Evolutionary conservation across 2,888 invertebrate species (phyloP).

Genomic region (Tethea ocularis): DNA sequence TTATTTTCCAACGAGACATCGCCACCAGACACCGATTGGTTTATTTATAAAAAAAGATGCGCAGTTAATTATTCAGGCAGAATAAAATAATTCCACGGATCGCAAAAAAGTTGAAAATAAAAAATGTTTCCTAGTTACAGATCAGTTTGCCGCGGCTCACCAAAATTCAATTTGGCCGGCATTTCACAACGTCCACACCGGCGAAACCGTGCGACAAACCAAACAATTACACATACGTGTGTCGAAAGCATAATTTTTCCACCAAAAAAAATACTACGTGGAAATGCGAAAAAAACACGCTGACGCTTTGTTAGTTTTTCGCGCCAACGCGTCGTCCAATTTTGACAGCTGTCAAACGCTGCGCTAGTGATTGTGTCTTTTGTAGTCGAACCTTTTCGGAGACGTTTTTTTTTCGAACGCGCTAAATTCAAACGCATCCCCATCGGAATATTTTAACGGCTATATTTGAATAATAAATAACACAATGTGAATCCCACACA

Average conservation of each 20-base stretch:
- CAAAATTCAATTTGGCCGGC: slow-evolving; percentile 77
- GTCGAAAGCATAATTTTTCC: slow-evolving; percentile 78
- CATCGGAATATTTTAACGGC: slow-evolving; percentile 42
- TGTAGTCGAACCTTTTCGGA: slow-evolving; percentile 58
- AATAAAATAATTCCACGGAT: slow-evolving; percentile 19
- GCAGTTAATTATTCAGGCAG: slow-evolving; percentile 34
- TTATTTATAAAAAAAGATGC: slow-evolving; percentile 22
- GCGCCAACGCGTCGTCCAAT: slow-evolving; percentile 70
- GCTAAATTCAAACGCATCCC: slow-evolving; percentile 30
- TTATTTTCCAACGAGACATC: slow-evolving; percentile 43
- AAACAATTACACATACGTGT: slow-evolving; percentile 81
- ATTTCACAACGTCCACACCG: slow-evolving; percentile 56
- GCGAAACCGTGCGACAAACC: slow-evolving; percentile 70
- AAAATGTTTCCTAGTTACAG: slow-evolving; percentile 54
- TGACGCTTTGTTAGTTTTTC: slow-evolving; percentile 74
- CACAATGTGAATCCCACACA: slow-evolving; percentile 72
- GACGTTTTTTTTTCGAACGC: slow-evolving; percentile 14
- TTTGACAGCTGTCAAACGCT: slow-evolving; percentile 80
- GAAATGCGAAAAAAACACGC: slow-evolving; percentile 63
- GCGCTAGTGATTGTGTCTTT: slow-evolving; percentile 63
- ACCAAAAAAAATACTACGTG: slow-evolving; percentile 56
- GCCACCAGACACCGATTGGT: slow-evolving; percentile 35
- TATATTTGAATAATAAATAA: slow-evolving; percentile 59
- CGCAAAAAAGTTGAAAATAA: slow-evolving; percentile 22
- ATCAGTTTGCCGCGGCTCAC: slow-evolving; percentile 63